Evolutionary conservation across 2,888 invertebrate genomes (phyloP).

Genomic region (Cantharis lateralis): DNA sequence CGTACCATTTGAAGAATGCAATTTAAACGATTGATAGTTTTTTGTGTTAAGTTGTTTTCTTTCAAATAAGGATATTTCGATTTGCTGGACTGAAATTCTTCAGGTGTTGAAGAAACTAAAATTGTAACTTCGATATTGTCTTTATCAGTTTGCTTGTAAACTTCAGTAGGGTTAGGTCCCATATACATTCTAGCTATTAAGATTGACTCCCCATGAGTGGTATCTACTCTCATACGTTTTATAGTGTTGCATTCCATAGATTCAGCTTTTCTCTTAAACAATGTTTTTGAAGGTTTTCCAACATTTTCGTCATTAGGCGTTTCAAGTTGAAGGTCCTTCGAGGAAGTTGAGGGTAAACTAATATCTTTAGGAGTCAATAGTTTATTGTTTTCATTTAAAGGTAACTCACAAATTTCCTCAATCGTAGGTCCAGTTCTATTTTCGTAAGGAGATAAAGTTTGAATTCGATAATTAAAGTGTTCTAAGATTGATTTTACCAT

Average conservation of each 20-base stretch:
- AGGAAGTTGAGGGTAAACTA: not conserved
- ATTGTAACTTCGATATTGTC: conserved; percentile 51
- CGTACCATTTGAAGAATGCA: conserved; percentile 66
- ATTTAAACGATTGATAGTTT: conserved; percentile 62
- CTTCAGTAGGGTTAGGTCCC: conserved; percentile 41
- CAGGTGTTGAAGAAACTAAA: conserved; percentile 46
- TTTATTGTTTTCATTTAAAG: not conserved
- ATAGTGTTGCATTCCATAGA: not conserved
- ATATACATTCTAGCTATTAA: conserved; percentile 31
- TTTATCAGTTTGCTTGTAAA: conserved; percentile 38
- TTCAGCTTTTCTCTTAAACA: not conserved
- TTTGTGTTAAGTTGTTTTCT: conserved; percentile 48
- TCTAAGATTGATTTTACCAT: conserved; percentile 6
- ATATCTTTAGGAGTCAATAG: not conserved
- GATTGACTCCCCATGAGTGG: not conserved
- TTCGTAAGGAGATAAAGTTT: conserved; percentile 1
- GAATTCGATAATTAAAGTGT: conserved; percentile 8
- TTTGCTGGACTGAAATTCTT: conserved; percentile 27
- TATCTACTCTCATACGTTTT: not conserved
- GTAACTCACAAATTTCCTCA: not conserved
- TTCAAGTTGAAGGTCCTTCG: not conserved
- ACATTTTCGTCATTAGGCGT: not conserved
- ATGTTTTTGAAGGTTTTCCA: not conserved
- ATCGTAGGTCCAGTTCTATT: not conserved
- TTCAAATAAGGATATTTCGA: conserved; percentile 14